Percentiles rank a stretch among this genome's conserved stretches.
phyloP scores from a whole-genome alignment of 2,113 vertebrate genomes.

The Mungos mungo region DNA sequence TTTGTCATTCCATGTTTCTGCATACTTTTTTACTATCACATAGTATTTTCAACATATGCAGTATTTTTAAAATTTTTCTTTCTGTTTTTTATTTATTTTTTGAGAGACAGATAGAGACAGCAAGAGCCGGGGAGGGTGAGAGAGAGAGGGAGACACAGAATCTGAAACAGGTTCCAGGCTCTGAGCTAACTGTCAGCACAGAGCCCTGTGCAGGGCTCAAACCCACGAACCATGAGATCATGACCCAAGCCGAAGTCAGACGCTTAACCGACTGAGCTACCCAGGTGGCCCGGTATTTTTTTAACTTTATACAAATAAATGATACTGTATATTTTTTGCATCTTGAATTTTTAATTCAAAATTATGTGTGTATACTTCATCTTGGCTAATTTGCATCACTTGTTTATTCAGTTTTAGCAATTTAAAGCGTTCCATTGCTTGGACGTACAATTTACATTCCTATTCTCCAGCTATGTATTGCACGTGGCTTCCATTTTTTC shows the following conservation, averaged over 20 bases:
- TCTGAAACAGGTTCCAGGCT: too few species aligned
- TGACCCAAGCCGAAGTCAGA: too few species aligned
- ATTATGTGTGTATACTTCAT: background rate
- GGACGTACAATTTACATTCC: background rate
- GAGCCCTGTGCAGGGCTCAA: too few species aligned
- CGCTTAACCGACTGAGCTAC: too few species aligned
- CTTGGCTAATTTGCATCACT: background rate
- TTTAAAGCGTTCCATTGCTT: background rate
- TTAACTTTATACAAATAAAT: background rate
- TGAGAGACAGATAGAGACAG: too few species aligned
- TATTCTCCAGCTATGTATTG: background rate
- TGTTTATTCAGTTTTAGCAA: background rate
- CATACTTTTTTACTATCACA: background rate
- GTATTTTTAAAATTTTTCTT: background rate
- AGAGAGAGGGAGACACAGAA: too few species aligned
- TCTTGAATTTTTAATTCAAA: constrained; percentile 38
- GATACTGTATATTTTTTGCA: background rate
- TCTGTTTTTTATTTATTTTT: too few species aligned
- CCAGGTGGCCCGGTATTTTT: background rate
- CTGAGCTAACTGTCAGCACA: too few species aligned
- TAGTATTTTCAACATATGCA: background rate
- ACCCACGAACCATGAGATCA: too few species aligned
- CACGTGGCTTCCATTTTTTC: background rate
- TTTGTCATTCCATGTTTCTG: background rate
- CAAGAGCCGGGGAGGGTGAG: too few species aligned